Evolutionary conservation across 2,113 vertebrate species (phyloP), one percentile per base, ranked within the genome.

Genomic region (Baryphthengus martii): DNA sequence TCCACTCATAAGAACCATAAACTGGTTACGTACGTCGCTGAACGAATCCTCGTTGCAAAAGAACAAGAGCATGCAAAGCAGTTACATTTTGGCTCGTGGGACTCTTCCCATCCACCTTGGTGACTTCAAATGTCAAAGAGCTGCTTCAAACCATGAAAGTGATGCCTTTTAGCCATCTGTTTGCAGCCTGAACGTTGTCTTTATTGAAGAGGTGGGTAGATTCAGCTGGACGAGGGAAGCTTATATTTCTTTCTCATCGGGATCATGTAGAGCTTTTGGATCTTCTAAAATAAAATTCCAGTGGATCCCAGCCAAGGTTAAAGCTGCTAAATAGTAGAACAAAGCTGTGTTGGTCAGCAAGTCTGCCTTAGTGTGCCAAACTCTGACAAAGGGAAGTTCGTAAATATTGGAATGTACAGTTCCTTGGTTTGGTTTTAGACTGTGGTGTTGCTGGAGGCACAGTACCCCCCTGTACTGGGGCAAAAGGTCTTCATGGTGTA

Each of bases 181-280:
- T 88, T 79, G 70, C 88, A 83, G 66, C 59, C 82, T 87, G 77
- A 50, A 79, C 84, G 25, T 82, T 93, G 87, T 63, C 86, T 94
- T 94, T 89, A 79, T 92, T 71, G 77, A 94, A 82, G 40, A 39
- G 50, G 72, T 63, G 47, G 63, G 37, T 88, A 83, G 81, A 14
- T 91, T 88, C 68, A 95, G 68, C 85, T 89, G 90, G 80, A 91
- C 0, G 1, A 84, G 63, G 44, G 63, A 24, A 94, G 37, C 84
- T 85, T 72, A 17, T 63, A 35, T 95, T 96, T 92, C 88, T 81
- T 95, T 95, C 90, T 95, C 94, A 80, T 96, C 85, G 70, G 89
- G 82, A 92, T 95, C 89, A 71, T 85, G 88, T 96, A 92, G 85
- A 94, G 44, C 49, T 90, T 95, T 96, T 95, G 96, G 93, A 93